Base-by-base conservation (phyloP, 2,113 vertebrate species). In the Etheostoma spectabile region DNA sequence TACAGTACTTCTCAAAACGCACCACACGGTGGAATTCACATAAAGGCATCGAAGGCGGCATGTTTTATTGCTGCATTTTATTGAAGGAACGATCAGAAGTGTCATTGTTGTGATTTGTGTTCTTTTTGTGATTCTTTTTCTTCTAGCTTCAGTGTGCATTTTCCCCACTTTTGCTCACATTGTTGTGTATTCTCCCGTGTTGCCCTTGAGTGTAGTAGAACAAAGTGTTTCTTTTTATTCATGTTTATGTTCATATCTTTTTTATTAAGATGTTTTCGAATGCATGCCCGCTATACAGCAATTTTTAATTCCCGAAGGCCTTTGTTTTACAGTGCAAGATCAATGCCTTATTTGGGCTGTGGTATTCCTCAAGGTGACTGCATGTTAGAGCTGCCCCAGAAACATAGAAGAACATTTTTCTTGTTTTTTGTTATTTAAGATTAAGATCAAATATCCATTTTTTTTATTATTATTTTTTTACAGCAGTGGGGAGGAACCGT, bases 291-390 rank as follows among this genome's bases (percentile, higher is more conserved):
- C 69, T 19, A 73, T 85, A 70, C 81, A 5, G 46, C 7, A 0
- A 60, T 83, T 79, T 82, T 65, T 69, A 82, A 90, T 90, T 90
- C 93, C 90, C 83, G 21, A 52, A 84, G 88, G 89, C 71, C 62
- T 75, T 81, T 86, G 74, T 77, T 92, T 92, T 89, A 85, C 82
- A 86, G 81, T 74, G 77, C 53, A 8, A 91, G 90, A 93, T 91
- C 91, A 93, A 88, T 92, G 89, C 71, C 7, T 86, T 92, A 48
- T 84, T 87, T 81, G 74, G 78, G 73, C 79, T 87, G 87, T 62
- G 61, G 91, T 90, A 86, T 88, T 91, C 89, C 85, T 93, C 89
- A 93, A 94, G 89, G 89, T 94, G 92, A 90, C 88, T 79, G 71
- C 84, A 79, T 86, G 87, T 89, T 90, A 80, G 87, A 86, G 77